A percentile compares a stretch with the other conserved stretches of the same genome.
Conservation (phyloP, 2,797 vertebrate species). For the Vireo griseus region DNA sequence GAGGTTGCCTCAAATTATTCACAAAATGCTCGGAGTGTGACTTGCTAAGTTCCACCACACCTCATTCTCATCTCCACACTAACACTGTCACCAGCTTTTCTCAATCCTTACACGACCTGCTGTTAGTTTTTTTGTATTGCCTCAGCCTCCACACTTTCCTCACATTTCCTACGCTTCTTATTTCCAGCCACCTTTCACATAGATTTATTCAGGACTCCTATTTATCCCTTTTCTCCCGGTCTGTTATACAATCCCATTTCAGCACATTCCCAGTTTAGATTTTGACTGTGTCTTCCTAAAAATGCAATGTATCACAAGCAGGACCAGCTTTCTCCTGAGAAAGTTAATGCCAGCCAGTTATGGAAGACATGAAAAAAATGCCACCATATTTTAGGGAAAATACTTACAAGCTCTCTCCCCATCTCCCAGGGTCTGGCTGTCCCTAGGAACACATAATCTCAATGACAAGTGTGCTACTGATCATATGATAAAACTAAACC, state of each 20-base stretch:
- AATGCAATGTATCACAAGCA: fast-evolving
- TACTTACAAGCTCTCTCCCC: background rate
- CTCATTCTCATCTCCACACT: background rate
- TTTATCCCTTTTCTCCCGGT: background rate
- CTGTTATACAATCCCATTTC: background rate
- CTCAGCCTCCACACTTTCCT: background rate
- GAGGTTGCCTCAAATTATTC: background rate
- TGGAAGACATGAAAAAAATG: background rate
- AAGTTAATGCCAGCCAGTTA: background rate
- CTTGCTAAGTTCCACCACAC: background rate
- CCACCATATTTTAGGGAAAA: background rate
- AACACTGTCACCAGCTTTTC: background rate
- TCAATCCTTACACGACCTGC: background rate
- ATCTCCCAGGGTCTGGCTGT: background rate
- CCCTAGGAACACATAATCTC: background rate
- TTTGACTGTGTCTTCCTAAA: background rate
- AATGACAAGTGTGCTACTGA: background rate
- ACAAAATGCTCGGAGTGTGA: background rate
- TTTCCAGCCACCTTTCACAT: background rate
- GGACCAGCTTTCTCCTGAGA: background rate
- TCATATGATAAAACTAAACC: background rate
- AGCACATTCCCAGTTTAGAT: background rate
- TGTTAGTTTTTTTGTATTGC: background rate
- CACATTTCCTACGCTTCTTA: background rate
- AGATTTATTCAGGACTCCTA: background rate